Evolutionary conservation across 1,140 invertebrate species (phyloP).

Genomic region (Trialeurodes vaporariorum): DNA sequence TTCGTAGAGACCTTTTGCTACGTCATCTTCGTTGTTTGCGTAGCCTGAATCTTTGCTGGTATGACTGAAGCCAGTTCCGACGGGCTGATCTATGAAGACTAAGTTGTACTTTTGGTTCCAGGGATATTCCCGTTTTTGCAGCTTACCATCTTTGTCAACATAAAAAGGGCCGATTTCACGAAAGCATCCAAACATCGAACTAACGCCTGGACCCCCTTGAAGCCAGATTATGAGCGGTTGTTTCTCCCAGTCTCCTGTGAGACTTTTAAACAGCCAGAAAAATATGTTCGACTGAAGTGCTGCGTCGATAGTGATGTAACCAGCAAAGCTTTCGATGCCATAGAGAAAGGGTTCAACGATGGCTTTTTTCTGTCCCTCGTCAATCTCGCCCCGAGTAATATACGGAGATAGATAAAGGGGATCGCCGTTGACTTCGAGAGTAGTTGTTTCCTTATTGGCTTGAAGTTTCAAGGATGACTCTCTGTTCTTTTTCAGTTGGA

Average conservation of each 20-base stretch:
- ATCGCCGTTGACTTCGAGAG: too few relatives aligned
- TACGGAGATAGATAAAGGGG: neutral
- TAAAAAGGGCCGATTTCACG: conserved; percentile 50
- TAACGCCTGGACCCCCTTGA: conserved; percentile 70
- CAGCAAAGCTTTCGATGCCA: neutral
- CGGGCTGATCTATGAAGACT: conserved; percentile 67
- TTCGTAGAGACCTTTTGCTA: neutral
- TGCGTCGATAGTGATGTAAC: conserved; percentile 50
- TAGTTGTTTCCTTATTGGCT: too few relatives aligned
- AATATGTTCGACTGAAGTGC: conserved; percentile 66
- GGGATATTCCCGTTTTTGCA: conserved; percentile 10
- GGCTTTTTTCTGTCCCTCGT: neutral
- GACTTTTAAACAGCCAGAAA: conserved; percentile 79
- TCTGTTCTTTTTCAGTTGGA: too few relatives aligned
- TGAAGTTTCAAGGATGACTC: too few relatives aligned
- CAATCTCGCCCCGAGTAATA: neutral
- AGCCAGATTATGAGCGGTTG: conserved; percentile 63
- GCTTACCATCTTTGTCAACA: neutral
- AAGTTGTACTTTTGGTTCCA: conserved; percentile 20
- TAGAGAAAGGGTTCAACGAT: neutral
- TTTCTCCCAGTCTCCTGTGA: conserved; percentile 19
- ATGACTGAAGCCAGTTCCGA: conserved; percentile 44
- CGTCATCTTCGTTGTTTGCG: neutral
- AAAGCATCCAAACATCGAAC: conserved; percentile 69
- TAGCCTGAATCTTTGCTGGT: conserved; percentile 46